Evolutionary conservation across 2,888 invertebrate species (phyloP).

Genomic region (Sturmia bella): DNA sequence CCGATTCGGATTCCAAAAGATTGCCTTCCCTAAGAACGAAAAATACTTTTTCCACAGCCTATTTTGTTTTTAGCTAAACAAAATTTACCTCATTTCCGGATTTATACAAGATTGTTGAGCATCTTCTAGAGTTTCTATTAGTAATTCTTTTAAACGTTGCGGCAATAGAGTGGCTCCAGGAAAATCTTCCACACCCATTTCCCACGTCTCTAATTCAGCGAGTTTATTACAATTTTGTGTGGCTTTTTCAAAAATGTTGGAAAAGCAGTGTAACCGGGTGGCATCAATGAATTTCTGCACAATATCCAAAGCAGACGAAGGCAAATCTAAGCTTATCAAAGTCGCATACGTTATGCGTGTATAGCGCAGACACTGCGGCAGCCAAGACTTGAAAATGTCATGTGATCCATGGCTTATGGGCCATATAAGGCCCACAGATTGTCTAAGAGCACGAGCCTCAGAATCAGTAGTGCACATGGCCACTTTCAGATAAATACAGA

Average conservation of each 20-base stretch:
- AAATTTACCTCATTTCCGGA: slow-evolving; percentile 85
- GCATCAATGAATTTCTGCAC: slow-evolving; percentile 93
- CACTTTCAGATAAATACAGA: slow-evolving; percentile 87
- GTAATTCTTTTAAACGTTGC: slow-evolving; percentile 87
- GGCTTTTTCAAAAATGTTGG: slow-evolving; percentile 91
- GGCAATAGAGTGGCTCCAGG: slow-evolving; percentile 92
- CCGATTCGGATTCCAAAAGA: slow-evolving; percentile 82
- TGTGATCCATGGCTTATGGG: slow-evolving; percentile 83
- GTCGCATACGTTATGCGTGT: slow-evolving; percentile 91
- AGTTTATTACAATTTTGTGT: slow-evolving; percentile 89
- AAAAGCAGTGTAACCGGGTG: slow-evolving; percentile 92
- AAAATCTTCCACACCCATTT: slow-evolving; percentile 91
- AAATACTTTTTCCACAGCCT: no score
- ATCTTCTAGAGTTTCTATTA: slow-evolving; percentile 88
- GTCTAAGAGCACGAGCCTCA: slow-evolving; percentile 82
- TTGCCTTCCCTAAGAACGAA: slow-evolving; percentile 80
- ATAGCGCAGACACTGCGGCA: slow-evolving; percentile 90
- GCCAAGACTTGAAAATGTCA: slow-evolving; percentile 86
- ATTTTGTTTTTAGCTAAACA: no score
- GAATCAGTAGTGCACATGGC: slow-evolving; percentile 86
- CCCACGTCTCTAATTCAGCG: slow-evolving; percentile 91
- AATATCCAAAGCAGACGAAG: slow-evolving; percentile 92
- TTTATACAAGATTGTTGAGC: slow-evolving; percentile 87
- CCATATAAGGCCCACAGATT: slow-evolving; percentile 78
- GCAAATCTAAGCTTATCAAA: slow-evolving; percentile 92